phyloP scores from a whole-genome alignment of 2,888 invertebrate species.

The Litoditis marina region DNA sequence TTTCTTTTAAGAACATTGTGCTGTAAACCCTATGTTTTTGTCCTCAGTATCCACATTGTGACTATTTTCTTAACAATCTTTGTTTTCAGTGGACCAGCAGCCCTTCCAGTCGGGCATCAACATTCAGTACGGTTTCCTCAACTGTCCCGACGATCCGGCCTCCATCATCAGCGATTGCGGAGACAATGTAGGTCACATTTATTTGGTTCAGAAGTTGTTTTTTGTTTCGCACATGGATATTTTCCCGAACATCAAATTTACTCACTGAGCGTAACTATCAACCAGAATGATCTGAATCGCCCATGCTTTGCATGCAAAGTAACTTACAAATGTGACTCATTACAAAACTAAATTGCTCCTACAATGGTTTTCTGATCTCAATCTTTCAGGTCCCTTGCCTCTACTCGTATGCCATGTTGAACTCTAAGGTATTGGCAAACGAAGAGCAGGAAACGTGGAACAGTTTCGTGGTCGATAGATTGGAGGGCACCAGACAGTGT shows the following conservation, averaged over 20 bases:
- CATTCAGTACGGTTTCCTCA: conserved; percentile 34
- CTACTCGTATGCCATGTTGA: conserved; percentile 56
- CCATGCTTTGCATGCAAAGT: no score
- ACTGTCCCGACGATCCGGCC: conserved; percentile 59
- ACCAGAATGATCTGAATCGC: no score
- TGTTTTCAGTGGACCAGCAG: conserved; percentile 50
- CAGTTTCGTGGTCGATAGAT: conserved; percentile 40
- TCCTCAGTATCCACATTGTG: background rate
- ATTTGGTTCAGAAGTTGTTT: no score
- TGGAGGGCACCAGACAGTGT: conserved; percentile 50
- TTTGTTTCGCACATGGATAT: background rate
- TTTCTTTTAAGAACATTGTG: no score
- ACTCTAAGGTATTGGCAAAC: conserved; percentile 54
- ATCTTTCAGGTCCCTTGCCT: conserved; percentile 48
- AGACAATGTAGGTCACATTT: conserved; percentile 42
- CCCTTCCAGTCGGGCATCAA: conserved; percentile 48
- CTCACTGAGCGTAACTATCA: no score
- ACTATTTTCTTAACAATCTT: background rate
- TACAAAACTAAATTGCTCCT: no score
- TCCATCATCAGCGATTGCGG: conserved; percentile 54
- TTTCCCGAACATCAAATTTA: no score
- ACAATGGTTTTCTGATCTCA: no score
- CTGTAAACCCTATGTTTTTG: background rate
- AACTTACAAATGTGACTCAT: no score
- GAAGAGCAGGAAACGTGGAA: conserved; percentile 54